These are phyloP conservation scores for Cromileptes altivelis DNA, from an alignment of 2,113 vertebrate species.

Conservation along the genomic window DNA sequence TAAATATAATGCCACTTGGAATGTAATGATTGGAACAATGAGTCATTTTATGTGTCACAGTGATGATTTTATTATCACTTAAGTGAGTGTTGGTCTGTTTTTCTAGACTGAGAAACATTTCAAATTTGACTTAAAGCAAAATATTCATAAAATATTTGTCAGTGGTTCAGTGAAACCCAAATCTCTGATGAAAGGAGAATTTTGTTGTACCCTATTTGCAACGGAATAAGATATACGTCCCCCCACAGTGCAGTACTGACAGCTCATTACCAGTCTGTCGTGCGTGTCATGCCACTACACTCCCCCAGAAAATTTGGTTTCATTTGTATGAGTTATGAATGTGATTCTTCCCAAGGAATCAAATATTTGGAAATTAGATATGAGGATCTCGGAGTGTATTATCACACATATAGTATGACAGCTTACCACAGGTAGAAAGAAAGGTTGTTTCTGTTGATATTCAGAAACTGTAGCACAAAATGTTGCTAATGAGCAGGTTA, in stretches of 20 bases:
- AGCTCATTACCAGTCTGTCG: slow-evolving; percentile 57
- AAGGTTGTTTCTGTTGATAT: not conserved
- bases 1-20: too few relatives aligned
- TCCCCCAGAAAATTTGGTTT: not conserved
- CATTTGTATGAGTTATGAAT: not conserved
- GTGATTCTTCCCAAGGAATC: not conserved
- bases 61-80: not conserved
- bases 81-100: not conserved
- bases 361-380: not conserved
- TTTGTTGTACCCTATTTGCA: not conserved
- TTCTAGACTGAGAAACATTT: not conserved
- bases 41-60: too few relatives aligned
- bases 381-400: not conserved
- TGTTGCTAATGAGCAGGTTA: not conserved
- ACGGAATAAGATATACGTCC: not conserved
- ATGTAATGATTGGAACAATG: too few relatives aligned
- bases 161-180: not conserved
- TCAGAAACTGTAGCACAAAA: not conserved
- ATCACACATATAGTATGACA: not conserved
- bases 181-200: not conserved
- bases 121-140: not conserved
- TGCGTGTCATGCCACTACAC: not conserved
- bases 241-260: slow-evolving; percentile 28
- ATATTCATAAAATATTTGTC: not conserved
- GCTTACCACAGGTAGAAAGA: not conserved